Conservation (phyloP, 2,113 vertebrate genomes). For the Psettodes erumei region DNA sequence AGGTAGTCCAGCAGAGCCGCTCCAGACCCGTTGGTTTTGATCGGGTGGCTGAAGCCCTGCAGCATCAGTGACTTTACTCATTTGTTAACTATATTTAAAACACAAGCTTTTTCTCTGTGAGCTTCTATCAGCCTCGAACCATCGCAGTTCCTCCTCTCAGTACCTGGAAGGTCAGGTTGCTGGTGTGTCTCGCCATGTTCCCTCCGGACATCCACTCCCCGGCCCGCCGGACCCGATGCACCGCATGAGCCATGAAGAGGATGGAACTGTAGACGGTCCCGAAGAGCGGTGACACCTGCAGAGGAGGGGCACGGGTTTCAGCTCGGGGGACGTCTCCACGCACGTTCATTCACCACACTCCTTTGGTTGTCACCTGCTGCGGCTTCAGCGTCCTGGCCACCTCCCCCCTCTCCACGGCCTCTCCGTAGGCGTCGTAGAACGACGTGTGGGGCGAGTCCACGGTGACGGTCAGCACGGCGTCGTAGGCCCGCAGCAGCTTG, state of each 20-base stretch:
- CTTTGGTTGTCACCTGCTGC: conserved; percentile 71
- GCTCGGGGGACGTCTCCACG: background rate
- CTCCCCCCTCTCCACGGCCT: conserved; percentile 77
- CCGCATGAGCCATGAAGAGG: conserved; percentile 82
- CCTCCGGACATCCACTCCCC: conserved; percentile 84
- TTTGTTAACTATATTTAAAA: too few relatives aligned
- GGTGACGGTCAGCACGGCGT: conserved; percentile 84
- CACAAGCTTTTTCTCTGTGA: too few relatives aligned
- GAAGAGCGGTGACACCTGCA: conserved; percentile 92
- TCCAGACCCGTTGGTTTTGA: conserved; percentile 77
- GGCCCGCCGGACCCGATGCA: conserved; percentile 65
- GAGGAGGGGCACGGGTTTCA: background rate
- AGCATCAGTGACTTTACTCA: too few relatives aligned
- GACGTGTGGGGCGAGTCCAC: conserved; percentile 77
- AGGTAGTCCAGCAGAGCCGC: conserved; percentile 75
- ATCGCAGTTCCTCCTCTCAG: background rate
- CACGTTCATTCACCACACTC: background rate
- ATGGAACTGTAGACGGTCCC: conserved; percentile 92
- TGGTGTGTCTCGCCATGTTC: conserved; percentile 78
- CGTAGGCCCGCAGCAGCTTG: conserved; percentile 83
- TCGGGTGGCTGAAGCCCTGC: conserved; percentile 80
- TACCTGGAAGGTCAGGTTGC: conserved; percentile 73
- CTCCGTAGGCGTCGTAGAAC: conserved; percentile 80
- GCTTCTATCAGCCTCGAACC: too few relatives aligned
- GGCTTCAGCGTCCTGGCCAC: conserved; percentile 72